Evolutionary conservation across 2,797 vertebrate species (phyloP).

Genomic region (Tarsius wallacei): DNA sequence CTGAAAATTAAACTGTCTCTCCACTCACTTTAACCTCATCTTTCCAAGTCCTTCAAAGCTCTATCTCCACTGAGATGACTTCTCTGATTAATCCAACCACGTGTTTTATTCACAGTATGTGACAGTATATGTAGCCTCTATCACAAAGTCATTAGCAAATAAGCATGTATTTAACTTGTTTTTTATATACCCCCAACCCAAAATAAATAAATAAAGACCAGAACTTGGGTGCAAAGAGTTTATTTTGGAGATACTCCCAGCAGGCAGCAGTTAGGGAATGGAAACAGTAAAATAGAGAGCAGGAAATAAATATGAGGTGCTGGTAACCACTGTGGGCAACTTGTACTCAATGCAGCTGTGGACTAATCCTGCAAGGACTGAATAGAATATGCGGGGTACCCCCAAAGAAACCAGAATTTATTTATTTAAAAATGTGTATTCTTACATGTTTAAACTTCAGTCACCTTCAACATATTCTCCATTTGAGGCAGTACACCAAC

Average conservation of each 20-base stretch:
- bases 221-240: neutral
- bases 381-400: neutral
- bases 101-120: neutral
- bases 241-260: neutral
- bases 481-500: too few relatives aligned
- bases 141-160: neutral
- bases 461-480: too few relatives aligned
- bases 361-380: neutral
- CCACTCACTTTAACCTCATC: neutral
- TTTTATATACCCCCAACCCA: neutral
- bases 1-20: conserved; percentile 53
- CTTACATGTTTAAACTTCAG: too few relatives aligned
- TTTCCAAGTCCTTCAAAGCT: neutral
- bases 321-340: neutral
- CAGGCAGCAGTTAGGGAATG: neutral
- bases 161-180: neutral
- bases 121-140: neutral
- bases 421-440: too few relatives aligned
- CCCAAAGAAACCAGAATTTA: too few relatives aligned
- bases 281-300: neutral
- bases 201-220: neutral
- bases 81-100: neutral
- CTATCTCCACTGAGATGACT: neutral
- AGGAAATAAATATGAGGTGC: neutral
- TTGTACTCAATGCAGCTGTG: neutral